Evolutionary conservation across 1,140 invertebrate genomes (phyloP).

Genomic region (Diuraphis noxia): DNA sequence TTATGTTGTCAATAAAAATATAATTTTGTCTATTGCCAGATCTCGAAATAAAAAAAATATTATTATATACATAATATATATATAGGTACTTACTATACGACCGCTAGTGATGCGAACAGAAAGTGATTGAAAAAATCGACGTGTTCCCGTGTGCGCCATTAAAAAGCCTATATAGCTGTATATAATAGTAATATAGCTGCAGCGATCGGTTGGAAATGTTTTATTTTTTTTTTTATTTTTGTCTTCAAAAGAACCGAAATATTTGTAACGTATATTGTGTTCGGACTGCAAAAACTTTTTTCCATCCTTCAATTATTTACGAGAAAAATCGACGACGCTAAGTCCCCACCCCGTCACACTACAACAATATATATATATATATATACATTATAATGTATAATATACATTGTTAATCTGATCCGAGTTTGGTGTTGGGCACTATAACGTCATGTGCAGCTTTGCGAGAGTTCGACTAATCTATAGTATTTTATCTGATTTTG

Average conservation of each 20-base stretch:
- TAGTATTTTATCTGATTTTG: slow-evolving; percentile 35
- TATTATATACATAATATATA: no score
- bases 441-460: slow-evolving; percentile 34
- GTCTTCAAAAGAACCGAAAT: neutral
- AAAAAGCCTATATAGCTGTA: neutral
- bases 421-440: slow-evolving; percentile 29
- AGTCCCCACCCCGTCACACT: neutral
- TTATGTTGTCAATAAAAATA: neutral
- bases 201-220: neutral
- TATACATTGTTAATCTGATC: slow-evolving; percentile 29
- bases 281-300: slow-evolving; percentile 5
- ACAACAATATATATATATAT: neutral
- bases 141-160: no score
- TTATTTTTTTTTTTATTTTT: neutral
- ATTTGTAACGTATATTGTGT: neutral
- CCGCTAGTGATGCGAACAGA: no score
- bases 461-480: slow-evolving; percentile 35
- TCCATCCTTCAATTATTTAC: slow-evolving; percentile 15
- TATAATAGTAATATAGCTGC: no score
- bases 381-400: neutral
- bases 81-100: no score
- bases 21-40: neutral
- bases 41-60: neutral
- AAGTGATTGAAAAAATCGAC: neutral
- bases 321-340: slow-evolving; percentile 18